These are phyloP conservation scores for Sarcophaga caerulescens DNA, from an alignment of 2,888 invertebrate species.

Conservation along the genomic window DNA sequence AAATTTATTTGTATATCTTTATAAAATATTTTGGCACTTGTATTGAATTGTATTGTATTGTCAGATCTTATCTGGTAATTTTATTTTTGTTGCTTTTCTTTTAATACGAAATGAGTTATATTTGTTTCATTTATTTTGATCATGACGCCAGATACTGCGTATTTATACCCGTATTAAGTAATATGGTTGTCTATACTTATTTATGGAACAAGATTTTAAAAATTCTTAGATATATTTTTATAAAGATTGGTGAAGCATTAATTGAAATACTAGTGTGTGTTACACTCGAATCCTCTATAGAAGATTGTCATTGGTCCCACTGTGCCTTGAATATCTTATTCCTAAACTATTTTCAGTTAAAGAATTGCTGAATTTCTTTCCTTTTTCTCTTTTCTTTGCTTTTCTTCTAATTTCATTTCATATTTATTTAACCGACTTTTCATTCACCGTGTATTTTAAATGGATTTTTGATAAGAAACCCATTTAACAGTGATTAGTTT, in stretches of 20 bases:
- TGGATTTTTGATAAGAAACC: slow-evolving; percentile 4
- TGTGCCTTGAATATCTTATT: no score
- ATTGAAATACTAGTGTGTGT: no score
- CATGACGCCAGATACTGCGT: not conserved
- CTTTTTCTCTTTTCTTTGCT: not conserved
- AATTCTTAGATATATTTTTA: no score
- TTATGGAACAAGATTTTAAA: no score
- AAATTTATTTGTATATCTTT: not conserved
- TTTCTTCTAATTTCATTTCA: no score
- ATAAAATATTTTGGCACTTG: slow-evolving; percentile 23
- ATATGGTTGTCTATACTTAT: no score
- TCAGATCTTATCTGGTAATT: slow-evolving; percentile 32
- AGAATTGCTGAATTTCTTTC: not conserved
- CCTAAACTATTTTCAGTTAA: no score
- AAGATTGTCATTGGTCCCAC: no score
- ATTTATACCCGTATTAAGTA: not conserved
- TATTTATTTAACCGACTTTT: not conserved
- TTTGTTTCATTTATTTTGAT: slow-evolving; percentile 36
- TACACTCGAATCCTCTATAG: no score
- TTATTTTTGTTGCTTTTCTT: slow-evolving; percentile 11
- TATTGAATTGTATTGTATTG: slow-evolving; percentile 5
- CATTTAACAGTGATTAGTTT: slow-evolving; percentile 19
- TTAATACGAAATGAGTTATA: not conserved
- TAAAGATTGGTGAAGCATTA: no score
- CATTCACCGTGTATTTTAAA: not conserved